Conservation (phyloP, 1,140 invertebrate genomes). For the Phocides pigmalion region DNA sequence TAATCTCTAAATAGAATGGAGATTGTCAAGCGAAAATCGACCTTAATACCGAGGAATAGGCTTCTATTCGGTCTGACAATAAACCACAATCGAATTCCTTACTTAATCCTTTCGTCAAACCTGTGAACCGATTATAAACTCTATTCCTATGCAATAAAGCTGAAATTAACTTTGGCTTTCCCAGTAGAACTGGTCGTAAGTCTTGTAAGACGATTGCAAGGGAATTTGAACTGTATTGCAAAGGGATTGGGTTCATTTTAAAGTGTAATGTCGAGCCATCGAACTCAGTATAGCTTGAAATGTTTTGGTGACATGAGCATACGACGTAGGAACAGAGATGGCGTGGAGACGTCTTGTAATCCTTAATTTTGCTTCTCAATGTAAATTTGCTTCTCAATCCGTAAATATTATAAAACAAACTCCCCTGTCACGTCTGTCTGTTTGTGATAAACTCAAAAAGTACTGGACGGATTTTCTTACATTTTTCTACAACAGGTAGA, state of each 20-base stretch:
- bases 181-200: slow-evolving; percentile 1
- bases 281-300: slow-evolving; percentile 51
- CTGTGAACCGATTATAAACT: slow-evolving; percentile 16
- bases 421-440: too few species aligned
- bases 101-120: slow-evolving; percentile 24
- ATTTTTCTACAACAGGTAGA: too few species aligned
- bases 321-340: slow-evolving; percentile 40
- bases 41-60: neutral
- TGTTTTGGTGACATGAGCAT: slow-evolving; percentile 70
- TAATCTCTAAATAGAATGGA: slow-evolving; percentile 19
- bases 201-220: neutral
- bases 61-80: neutral
- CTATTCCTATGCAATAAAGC: slow-evolving; percentile 2
- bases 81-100: slow-evolving; percentile 24
- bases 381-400: neutral
- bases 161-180: neutral
- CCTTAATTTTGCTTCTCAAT: neutral
- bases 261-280: neutral
- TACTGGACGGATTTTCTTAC: too few species aligned
- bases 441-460: too few species aligned
- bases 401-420: too few species aligned
- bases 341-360: slow-evolving; percentile 38
- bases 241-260: slow-evolving; percentile 3
- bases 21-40: neutral
- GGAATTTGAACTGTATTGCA: slow-evolving; percentile 18